phyloP scores from a whole-genome alignment of 2,113 vertebrate genomes.

The Triplophysa dalaica region DNA sequence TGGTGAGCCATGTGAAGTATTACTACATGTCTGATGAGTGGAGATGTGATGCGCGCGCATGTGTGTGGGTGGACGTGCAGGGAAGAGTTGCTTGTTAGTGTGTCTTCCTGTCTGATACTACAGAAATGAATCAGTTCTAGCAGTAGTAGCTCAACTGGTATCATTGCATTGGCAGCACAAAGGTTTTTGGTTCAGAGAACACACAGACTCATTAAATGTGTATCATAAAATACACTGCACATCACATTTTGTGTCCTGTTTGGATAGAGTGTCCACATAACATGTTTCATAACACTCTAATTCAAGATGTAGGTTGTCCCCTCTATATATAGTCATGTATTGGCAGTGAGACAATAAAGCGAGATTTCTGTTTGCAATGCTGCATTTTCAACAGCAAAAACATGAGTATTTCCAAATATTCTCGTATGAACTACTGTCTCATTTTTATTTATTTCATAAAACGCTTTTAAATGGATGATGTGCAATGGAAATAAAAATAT shows the following conservation, averaged over 20 bases:
- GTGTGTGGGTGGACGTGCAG: conserved; percentile 16
- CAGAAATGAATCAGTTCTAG: conserved; percentile 10
- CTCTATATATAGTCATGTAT: conserved; percentile 54
- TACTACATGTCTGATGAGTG: not conserved
- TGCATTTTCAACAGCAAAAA: conserved; percentile 15
- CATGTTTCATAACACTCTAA: conserved; percentile 50
- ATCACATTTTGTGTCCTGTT: conserved; percentile 1
- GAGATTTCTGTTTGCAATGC: conserved; percentile 46
- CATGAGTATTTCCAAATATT: not conserved
- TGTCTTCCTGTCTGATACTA: conserved; percentile 18
- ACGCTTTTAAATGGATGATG: not conserved
- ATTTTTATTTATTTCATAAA: not conserved
- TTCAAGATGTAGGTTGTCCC: conserved; percentile 58
- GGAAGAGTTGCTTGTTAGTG: conserved; percentile 23
- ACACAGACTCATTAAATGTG: too few species aligned
- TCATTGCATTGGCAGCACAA: not conserved
- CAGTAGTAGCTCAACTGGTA: not conserved
- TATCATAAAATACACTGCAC: too few species aligned
- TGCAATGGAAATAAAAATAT: not conserved
- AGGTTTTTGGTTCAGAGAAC: too few species aligned
- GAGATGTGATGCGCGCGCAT: not conserved
- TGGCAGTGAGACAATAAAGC: conserved; percentile 50
- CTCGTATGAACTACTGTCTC: not conserved
- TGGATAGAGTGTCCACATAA: conserved; percentile 11
- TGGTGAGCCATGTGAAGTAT: too few species aligned